These are phyloP conservation scores for Pangasius macronema DNA, from an alignment of 2,797 vertebrate genomes.

Conservation along the genomic window DNA sequence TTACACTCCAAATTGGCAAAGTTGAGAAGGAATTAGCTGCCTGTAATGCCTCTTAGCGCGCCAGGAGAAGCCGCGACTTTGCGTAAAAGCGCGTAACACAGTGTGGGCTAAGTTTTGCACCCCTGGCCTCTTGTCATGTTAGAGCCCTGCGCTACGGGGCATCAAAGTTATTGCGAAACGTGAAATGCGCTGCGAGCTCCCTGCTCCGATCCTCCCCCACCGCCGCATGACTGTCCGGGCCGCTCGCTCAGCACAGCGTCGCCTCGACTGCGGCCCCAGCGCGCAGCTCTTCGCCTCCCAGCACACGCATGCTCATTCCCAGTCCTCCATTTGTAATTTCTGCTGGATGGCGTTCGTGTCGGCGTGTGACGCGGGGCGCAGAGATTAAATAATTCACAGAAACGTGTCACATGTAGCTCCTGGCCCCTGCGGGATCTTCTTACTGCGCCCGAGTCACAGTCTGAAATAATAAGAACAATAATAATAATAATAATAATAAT, in stretches of 20 bases:
- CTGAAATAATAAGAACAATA: conserved; percentile 1
- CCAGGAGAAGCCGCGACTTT: background rate
- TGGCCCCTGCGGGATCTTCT: conserved; percentile 36
- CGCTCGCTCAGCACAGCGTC: conserved; percentile 45
- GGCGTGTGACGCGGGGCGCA: conserved; percentile 23
- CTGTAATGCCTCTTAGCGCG: background rate
- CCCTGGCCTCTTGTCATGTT: conserved; percentile 39
- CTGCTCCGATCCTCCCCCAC: conserved; percentile 67
- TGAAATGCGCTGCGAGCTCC: conserved; percentile 57
- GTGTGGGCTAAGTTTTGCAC: conserved; percentile 35
- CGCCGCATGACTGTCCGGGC: conserved; percentile 67
- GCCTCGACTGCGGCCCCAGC: conserved; percentile 36
- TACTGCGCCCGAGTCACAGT: conserved; percentile 7
- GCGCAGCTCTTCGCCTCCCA: conserved; percentile 46
- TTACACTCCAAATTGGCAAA: conserved; percentile 4
- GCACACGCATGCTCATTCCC: conserved; percentile 44
- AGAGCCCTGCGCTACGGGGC: conserved; percentile 49
- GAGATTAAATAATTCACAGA: conserved; percentile 59
- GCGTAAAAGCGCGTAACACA: conserved; percentile 26
- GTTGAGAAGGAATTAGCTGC: conserved; percentile 24
- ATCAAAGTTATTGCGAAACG: conserved; percentile 57
- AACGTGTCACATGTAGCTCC: conserved; percentile 54
- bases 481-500: background rate
- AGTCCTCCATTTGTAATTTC: conserved; percentile 56
- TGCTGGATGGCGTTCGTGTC: conserved; percentile 13